phyloP scores from a whole-genome alignment of 1,140 invertebrate genomes.

The Eufriesea mexicana region DNA sequence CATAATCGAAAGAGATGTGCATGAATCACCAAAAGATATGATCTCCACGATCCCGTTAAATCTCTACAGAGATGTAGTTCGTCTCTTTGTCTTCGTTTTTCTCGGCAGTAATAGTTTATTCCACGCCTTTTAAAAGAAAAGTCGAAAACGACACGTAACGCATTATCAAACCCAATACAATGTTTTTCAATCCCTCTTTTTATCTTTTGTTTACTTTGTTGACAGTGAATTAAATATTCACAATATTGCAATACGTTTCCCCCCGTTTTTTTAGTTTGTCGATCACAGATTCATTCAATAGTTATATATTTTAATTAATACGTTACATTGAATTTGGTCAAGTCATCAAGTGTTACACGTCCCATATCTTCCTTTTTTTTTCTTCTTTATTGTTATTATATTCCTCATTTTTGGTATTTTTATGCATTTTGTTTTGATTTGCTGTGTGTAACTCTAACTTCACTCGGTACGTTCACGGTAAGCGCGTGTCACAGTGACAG shows the following conservation, averaged over 20 bases:
- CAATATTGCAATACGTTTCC: background rate
- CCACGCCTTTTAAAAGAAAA: background rate
- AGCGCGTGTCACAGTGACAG: conserved; percentile 62
- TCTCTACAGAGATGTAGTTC: background rate
- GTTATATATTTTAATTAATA: conserved; percentile 31
- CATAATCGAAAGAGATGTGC: conserved; percentile 7
- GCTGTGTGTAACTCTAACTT: conserved; percentile 57
- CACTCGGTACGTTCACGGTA: conserved; percentile 65
- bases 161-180: background rate
- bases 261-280: background rate
- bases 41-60: background rate
- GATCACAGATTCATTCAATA: conserved; percentile 4
- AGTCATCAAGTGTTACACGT: conserved; percentile 54
- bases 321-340: conserved; percentile 54
- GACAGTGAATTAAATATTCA: background rate
- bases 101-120: background rate
- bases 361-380: conserved; percentile 29
- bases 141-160: conserved; percentile 17
- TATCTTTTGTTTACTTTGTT: conserved; percentile 10
- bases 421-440: conserved; percentile 4
- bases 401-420: conserved; percentile 41
- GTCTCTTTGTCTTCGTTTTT: background rate
- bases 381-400: conserved; percentile 23
- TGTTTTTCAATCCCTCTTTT: background rate
- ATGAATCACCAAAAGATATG: background rate